phyloP scores from a whole-genome alignment of 2,113 vertebrate genomes.

The Cheilinus undulatus region DNA sequence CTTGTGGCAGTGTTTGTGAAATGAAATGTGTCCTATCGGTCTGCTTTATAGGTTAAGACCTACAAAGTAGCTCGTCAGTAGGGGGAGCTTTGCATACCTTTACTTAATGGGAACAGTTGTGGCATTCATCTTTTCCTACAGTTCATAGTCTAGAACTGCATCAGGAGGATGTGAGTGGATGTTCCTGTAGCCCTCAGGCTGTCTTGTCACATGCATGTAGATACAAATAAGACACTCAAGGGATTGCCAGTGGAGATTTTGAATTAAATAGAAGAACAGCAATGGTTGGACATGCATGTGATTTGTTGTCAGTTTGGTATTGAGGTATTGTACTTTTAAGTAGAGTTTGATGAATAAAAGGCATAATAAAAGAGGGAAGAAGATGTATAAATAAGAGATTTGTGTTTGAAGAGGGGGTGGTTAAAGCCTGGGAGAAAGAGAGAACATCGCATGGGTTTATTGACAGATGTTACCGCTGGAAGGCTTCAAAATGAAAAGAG shows the following conservation, averaged over 20 bases:
- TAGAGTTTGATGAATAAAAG: not conserved
- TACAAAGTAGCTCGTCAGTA: no score
- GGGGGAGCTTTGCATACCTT: no score
- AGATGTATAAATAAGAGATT: not conserved
- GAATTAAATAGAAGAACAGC: not conserved
- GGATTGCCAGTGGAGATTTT: not conserved
- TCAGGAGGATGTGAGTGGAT: constrained; percentile 51
- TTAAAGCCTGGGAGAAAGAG: constrained; percentile 12
- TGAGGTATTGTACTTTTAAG: not conserved
- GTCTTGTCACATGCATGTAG: constrained; percentile 53
- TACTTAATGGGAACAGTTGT: no score
- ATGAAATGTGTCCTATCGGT: no score
- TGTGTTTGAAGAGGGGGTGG: not conserved
- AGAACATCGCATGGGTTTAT: constrained; percentile 43
- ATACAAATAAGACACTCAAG: constrained; percentile 19
- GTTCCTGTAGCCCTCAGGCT: constrained; percentile 72
- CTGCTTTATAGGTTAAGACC: no score
- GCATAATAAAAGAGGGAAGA: not conserved
- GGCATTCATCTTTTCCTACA: no score
- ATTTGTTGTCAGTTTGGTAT: not conserved
- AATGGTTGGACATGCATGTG: constrained; percentile 7
- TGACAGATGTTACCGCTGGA: constrained; percentile 58
- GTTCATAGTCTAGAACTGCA: no score
- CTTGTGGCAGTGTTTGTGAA: no score
- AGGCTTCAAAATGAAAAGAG: constrained; percentile 67